Percentiles rank a stretch among this genome's conserved stretches.
phyloP scores from a whole-genome alignment of 1,140 invertebrate genomes.

The Drosophila biarmipes region DNA sequence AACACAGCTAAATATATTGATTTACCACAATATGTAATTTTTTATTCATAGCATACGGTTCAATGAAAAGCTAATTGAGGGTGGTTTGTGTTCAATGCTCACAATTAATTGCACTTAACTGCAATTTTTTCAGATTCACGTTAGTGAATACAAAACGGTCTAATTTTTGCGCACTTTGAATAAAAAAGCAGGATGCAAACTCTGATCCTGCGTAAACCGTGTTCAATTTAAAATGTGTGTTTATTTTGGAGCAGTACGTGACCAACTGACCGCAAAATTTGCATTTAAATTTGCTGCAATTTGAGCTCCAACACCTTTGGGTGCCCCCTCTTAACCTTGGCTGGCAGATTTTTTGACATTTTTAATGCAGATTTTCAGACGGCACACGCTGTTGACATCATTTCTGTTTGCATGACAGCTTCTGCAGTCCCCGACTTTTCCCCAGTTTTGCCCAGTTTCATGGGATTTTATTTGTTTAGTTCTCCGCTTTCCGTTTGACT shows the following conservation, averaged over 20 bases:
- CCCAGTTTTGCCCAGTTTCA: slow-evolving; percentile 18
- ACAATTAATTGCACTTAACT: neutral
- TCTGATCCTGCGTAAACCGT: neutral
- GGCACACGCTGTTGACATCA: slow-evolving; percentile 57
- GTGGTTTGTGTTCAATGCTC: neutral
- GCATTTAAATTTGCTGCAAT: slow-evolving; percentile 26
- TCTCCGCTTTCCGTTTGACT: slow-evolving; percentile 38
- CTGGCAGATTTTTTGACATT: slow-evolving; percentile 33
- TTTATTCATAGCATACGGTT: too few species aligned
- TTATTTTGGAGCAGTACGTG: neutral
- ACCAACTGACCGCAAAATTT: slow-evolving; percentile 21
- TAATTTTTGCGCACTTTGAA: neutral
- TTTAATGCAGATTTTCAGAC: slow-evolving; percentile 35
- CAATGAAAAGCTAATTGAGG: neutral
- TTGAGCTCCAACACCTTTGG: neutral
- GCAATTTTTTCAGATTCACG: neutral
- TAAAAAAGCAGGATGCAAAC: neutral
- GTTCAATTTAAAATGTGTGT: neutral
- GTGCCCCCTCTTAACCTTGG: neutral
- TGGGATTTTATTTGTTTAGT: slow-evolving; percentile 71
- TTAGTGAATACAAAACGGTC: neutral
- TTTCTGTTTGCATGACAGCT: slow-evolving; percentile 57
- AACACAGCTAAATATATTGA: too few species aligned
- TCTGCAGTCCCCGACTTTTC: slow-evolving; percentile 21
- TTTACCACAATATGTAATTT: neutral